phyloP scores from a whole-genome alignment of 2,797 vertebrate species.

The Natrix natrix region DNA sequence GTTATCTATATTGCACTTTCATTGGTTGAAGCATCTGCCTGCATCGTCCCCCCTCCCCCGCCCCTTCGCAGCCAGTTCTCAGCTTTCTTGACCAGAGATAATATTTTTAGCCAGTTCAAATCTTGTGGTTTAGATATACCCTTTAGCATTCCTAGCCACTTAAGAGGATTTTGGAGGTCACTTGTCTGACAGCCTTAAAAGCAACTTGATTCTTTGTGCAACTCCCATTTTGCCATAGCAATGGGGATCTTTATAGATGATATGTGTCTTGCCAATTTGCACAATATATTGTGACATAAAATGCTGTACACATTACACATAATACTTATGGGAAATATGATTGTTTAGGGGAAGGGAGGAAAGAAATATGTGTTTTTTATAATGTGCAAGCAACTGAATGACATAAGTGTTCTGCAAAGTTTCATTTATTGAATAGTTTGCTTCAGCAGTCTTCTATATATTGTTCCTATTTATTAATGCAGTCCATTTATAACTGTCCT shows the following conservation, averaged over 20 bases:
- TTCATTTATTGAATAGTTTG: neutral
- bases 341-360: neutral
- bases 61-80: neutral
- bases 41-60: neutral
- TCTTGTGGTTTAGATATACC: neutral
- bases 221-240: neutral
- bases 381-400: neutral
- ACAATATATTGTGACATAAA: neutral
- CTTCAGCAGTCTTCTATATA: neutral
- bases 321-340: neutral
- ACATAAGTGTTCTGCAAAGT: neutral
- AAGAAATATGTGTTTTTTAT: neutral
- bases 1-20: neutral
- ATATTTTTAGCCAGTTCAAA: neutral
- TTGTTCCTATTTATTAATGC: neutral
- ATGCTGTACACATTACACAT: neutral
- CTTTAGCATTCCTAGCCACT: slow-evolving; percentile 1
- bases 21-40: neutral
- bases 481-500: neutral
- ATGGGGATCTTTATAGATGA: neutral
- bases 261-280: too few relatives aligned
- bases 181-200: neutral
- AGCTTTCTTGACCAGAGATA: neutral
- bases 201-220: neutral
- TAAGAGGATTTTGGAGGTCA: neutral